These are phyloP conservation scores for Pseudochromis fuscus DNA, from an alignment of 2,797 vertebrate species.

Conservation along the genomic window DNA sequence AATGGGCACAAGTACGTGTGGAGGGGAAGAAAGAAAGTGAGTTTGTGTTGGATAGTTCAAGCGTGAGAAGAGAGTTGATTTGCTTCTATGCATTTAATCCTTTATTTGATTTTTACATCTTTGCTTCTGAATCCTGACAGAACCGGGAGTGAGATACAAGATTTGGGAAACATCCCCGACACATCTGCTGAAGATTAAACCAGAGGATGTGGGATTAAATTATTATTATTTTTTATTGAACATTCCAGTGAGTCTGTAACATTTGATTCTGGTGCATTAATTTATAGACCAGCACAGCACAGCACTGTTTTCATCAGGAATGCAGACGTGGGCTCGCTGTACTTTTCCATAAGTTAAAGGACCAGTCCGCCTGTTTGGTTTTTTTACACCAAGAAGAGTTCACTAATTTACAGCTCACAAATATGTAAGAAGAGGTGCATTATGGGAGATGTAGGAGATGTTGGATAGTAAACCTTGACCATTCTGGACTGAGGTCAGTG, in stretches of 20 bases:
- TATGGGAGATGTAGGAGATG: constrained; percentile 19
- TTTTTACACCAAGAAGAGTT: no score
- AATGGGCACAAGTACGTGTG: constrained; percentile 32
- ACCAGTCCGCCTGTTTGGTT: background rate
- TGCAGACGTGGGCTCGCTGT: background rate
- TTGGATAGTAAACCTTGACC: no score
- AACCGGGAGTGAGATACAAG: constrained; percentile 19
- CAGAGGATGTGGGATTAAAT: background rate
- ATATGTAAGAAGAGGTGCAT: constrained; percentile 11
- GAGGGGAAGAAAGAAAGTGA: constrained; percentile 45
- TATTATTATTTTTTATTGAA: constrained; percentile 17
- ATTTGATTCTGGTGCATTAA: constrained; percentile 11
- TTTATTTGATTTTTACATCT: constrained; percentile 32
- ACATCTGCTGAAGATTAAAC: constrained; percentile 1
- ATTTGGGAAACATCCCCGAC: constrained; percentile 38
- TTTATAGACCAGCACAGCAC: background rate
- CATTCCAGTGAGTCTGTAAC: constrained; percentile 46
- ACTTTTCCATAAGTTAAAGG: constrained; percentile 21
- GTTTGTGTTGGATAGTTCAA: constrained; percentile 21
- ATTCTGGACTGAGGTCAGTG: no score
- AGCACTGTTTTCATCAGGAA: background rate
- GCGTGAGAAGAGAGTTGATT: constrained; percentile 24
- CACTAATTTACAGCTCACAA: no score
- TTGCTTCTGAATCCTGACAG: constrained; percentile 10
- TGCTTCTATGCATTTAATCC: constrained; percentile 60